These are phyloP conservation scores for Pangasius mekongensis DNA, from an alignment of 2,797 vertebrate genomes.

Conservation along the genomic window DNA sequence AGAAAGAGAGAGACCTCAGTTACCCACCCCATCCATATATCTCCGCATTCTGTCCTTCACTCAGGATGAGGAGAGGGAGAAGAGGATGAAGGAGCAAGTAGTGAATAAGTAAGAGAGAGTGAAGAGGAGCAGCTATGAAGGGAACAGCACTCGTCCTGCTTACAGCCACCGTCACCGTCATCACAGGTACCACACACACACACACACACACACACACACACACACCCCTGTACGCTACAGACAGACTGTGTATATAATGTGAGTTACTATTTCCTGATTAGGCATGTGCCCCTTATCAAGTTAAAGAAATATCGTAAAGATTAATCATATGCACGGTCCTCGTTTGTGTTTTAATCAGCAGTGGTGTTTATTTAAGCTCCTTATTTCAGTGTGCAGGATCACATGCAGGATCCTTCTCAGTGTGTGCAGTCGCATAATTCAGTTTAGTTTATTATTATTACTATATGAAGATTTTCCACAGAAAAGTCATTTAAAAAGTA, in stretches of 20 bases:
- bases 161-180: not conserved
- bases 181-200: conserved; percentile 15
- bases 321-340: not conserved
- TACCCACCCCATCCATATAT: conserved; percentile 61
- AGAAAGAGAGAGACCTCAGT: conserved; percentile 54
- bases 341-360: not conserved
- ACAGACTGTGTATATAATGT: not conserved
- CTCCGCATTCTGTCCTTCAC: conserved; percentile 57
- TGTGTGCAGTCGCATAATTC: not conserved
- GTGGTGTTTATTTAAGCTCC: not conserved
- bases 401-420: not conserved
- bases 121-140: conserved; percentile 26
- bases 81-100: conserved; percentile 41
- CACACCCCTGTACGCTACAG: not conserved
- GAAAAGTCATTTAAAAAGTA: not conserved
- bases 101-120: not conserved
- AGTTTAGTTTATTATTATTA: not conserved
- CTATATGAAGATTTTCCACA: not conserved
- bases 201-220: conserved; percentile 18
- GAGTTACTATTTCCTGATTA: not conserved
- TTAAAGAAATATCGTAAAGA: not conserved
- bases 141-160: not conserved
- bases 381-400: not conserved
- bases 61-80: conserved; percentile 55
- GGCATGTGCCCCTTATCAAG: not conserved